These are phyloP conservation scores for Pseudomyrmex sp. DNA, from an alignment of 1,140 invertebrate species.

Conservation along the genomic window DNA sequence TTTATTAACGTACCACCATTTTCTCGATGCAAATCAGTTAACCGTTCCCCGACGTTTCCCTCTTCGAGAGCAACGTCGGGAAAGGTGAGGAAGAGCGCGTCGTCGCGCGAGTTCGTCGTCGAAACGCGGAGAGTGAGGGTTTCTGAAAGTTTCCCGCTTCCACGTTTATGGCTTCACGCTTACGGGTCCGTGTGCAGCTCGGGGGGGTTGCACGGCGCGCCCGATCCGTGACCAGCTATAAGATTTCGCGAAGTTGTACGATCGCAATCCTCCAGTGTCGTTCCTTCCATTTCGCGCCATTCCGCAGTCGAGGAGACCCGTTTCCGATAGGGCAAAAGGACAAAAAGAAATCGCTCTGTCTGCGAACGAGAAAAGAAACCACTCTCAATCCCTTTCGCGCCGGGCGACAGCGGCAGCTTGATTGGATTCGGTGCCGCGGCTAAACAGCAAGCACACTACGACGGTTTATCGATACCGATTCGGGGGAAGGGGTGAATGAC, in stretches of 20 bases:
- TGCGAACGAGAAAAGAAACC: neutral
- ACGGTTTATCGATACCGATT: slow-evolving; percentile 44
- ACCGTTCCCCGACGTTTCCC: neutral
- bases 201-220: slow-evolving; percentile 12
- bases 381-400: no score
- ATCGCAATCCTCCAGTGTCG: slow-evolving; percentile 63
- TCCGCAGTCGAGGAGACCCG: neutral
- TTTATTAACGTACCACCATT: slow-evolving; percentile 4
- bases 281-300: neutral
- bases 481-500: neutral
- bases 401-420: neutral
- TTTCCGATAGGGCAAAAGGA: neutral
- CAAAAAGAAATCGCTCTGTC: neutral
- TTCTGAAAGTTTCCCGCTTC: slow-evolving; percentile 50
- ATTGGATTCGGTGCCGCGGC: slow-evolving; percentile 39
- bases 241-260: slow-evolving; percentile 73
- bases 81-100: neutral
- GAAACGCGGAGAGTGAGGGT: slow-evolving; percentile 7
- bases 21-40: slow-evolving; percentile 18
- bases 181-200: neutral
- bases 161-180: slow-evolving; percentile 55
- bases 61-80: neutral
- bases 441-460: slow-evolving; percentile 13
- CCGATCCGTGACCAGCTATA: slow-evolving; percentile 63
- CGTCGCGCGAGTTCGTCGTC: neutral